These are phyloP conservation scores for Smutsia gigantea DNA, from an alignment of 2,797 vertebrate genomes.

Conservation along the genomic window DNA sequence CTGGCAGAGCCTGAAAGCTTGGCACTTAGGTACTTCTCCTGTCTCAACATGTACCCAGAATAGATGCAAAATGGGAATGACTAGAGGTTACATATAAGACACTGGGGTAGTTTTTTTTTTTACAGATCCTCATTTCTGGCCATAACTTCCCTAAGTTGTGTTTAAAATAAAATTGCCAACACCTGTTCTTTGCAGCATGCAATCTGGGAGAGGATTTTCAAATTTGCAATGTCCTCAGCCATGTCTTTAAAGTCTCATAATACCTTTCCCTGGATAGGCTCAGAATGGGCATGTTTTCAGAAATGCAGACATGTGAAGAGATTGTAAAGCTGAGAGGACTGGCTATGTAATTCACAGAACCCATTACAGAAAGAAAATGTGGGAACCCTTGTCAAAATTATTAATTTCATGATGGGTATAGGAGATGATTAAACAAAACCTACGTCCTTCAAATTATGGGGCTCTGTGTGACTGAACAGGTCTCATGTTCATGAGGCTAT, in stretches of 20 bases:
- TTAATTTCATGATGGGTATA: not conserved
- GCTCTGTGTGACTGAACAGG: not conserved
- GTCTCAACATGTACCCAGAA: constrained; percentile 36
- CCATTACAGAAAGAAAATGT: constrained; percentile 7
- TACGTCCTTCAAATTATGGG: not conserved
- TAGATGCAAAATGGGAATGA: constrained; percentile 35
- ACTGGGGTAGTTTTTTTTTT: not conserved
- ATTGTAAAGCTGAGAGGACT: not conserved
- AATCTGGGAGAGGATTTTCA: not conserved
- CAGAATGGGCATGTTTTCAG: not conserved
- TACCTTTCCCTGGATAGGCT: not conserved
- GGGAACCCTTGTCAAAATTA: not conserved
- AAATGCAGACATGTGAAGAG: constrained; percentile 3
- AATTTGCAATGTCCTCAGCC: constrained; percentile 25
- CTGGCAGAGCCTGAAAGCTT: constrained; percentile 21
- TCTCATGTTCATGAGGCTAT: not conserved
- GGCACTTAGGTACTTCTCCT: constrained; percentile 23
- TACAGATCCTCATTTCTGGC: constrained; percentile 16
- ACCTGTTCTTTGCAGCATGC: not conserved
- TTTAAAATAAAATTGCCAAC: constrained; percentile 34
- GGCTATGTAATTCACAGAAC: not conserved
- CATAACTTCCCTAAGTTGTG: constrained; percentile 17
- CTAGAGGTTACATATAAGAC: constrained; percentile 53
- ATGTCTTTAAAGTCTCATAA: constrained; percentile 53
- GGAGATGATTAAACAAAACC: not conserved